Evolutionary conservation across 2,888 invertebrate species (phyloP).

Genomic region (Suillia variegata): DNA sequence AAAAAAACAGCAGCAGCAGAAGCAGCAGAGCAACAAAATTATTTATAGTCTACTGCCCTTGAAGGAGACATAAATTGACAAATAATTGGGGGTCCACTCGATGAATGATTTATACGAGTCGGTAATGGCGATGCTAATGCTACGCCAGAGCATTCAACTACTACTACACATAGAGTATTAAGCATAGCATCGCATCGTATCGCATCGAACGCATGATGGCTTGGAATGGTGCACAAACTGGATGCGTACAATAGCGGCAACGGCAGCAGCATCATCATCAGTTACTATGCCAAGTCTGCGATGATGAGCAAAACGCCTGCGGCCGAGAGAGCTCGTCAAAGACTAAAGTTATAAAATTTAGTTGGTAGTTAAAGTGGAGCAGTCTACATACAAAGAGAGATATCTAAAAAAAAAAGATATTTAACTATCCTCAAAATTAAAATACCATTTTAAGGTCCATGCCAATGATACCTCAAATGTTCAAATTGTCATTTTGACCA

Average conservation of each 20-base stretch:
- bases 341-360: no score
- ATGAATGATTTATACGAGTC: constrained; percentile 45
- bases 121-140: constrained; percentile 31
- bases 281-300: not conserved
- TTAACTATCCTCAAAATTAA: no score
- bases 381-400: no score
- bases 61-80: constrained; percentile 54
- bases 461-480: no score
- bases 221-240: constrained; percentile 5
- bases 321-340: no score
- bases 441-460: no score
- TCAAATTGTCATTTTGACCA: no score
- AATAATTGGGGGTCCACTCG: constrained; percentile 51
- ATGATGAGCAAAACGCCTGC: constrained; percentile 4
- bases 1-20: constrained; percentile 9
- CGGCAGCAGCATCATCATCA: not conserved
- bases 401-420: no score
- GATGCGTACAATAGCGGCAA: not conserved
- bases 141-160: not conserved
- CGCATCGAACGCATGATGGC: no score
- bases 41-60: constrained; percentile 52
- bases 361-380: no score
- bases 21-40: constrained; percentile 34
- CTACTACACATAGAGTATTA: no score
- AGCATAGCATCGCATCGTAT: no score